Percentiles rank a stretch among this genome's conserved stretches.
Conservation (phyloP, 2,888 invertebrate species). For the Girardia tigrina region DNA sequence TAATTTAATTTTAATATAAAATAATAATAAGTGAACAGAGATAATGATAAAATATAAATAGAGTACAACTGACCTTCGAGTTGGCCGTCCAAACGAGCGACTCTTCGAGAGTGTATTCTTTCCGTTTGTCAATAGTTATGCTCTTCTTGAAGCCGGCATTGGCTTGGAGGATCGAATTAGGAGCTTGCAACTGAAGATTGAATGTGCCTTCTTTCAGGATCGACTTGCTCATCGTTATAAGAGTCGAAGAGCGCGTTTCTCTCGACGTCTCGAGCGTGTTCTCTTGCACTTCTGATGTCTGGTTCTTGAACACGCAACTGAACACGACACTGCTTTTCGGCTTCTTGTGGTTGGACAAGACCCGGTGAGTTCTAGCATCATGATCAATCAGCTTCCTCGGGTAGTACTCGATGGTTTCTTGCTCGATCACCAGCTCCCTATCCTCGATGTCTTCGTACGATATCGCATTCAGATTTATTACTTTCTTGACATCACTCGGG, state of each 20-base stretch:
- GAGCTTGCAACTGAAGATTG: background rate
- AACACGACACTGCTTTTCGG: constrained; percentile 4
- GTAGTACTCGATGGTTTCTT: background rate
- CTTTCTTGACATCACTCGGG: background rate
- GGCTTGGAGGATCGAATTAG: background rate
- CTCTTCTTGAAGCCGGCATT: background rate
- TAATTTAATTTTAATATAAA: no score
- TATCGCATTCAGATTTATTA: background rate
- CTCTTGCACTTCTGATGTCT: background rate
- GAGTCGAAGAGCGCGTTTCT: background rate
- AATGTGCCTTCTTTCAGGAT: background rate
- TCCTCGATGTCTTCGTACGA: background rate
- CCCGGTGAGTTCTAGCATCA: background rate
- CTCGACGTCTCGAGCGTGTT: background rate
- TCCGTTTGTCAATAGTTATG: background rate
- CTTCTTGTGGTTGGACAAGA: background rate
- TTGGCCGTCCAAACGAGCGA: background rate
- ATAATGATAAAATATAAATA: no score
- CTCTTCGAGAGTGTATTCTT: background rate
- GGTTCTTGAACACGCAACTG: constrained; percentile 5
- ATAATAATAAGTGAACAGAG: no score
- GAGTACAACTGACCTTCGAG: background rate
- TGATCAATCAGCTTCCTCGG: background rate
- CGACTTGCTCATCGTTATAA: background rate
- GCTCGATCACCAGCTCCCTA: background rate